These are phyloP conservation scores for Hypselothyrea guttata DNA, from an alignment of 2,888 invertebrate species.

Conservation along the genomic window DNA sequence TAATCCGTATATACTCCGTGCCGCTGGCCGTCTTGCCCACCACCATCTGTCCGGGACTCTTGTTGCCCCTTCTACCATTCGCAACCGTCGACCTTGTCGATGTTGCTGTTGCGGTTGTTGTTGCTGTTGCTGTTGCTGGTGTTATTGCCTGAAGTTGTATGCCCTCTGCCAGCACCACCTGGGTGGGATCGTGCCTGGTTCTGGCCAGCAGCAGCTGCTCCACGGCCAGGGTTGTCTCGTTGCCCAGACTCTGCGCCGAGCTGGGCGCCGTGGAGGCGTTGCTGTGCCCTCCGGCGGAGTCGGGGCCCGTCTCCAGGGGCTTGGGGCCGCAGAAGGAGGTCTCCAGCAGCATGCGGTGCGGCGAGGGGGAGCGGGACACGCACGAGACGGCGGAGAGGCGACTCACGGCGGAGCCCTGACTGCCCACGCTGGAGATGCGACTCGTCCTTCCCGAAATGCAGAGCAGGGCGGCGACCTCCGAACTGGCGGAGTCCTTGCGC, in stretches of 20 bases:
- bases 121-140: constrained; percentile 47
- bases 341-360: constrained; percentile 94
- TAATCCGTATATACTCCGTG: constrained; percentile 86
- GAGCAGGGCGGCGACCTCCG: constrained; percentile 89
- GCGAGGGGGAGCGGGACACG: constrained; percentile 90
- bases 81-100: no score
- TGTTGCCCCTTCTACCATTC: constrained; percentile 74
- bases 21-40: constrained; percentile 81
- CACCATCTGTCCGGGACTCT: constrained; percentile 81
- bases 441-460: constrained; percentile 91
- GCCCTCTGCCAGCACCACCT: constrained; percentile 86
- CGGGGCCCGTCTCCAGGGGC: constrained; percentile 85
- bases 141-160: constrained; percentile 82
- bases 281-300: constrained; percentile 71
- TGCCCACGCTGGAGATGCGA: constrained; percentile 91
- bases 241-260: constrained; percentile 53
- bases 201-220: constrained; percentile 85
- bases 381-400: constrained; percentile 84
- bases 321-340: constrained; percentile 95
- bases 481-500: constrained; percentile 89
- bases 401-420: constrained; percentile 87
- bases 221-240: constrained; percentile 66
- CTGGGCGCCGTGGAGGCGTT: constrained; percentile 57
- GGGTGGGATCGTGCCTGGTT: constrained; percentile 85
- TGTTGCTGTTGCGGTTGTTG: constrained; percentile 19